These are phyloP conservation scores for Astreopora myriophthalma DNA, from an alignment of 64 coral and sea anemone species.

Conservation along the genomic window DNA sequence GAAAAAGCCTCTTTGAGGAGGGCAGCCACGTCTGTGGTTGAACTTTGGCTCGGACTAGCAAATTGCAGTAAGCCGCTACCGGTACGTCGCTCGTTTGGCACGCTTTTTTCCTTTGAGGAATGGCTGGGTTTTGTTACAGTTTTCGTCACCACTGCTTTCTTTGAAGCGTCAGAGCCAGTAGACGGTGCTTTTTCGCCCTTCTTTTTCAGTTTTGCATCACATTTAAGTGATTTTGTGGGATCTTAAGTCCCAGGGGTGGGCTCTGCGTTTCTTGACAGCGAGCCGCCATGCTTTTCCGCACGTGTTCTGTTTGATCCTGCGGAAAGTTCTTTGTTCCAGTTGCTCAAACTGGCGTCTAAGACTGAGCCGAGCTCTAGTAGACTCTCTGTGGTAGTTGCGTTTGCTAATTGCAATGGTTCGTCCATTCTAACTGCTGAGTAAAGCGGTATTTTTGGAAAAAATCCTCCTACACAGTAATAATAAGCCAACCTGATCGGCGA, in stretches of 20 bases:
- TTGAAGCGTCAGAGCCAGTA: slow-evolving; percentile 1
- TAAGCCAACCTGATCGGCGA: too few species aligned
- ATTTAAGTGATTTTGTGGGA: neutral
- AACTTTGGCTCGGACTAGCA: neutral
- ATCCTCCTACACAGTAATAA: too few species aligned
- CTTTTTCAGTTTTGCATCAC: neutral
- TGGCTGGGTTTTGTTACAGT: neutral
- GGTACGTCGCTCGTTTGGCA: neutral
- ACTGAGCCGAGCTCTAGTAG: neutral
- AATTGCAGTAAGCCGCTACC: neutral
- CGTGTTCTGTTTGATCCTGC: neutral
- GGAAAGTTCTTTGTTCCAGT: neutral
- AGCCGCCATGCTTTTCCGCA: neutral
- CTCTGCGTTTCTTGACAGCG: neutral
- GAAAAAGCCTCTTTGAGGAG: slow-evolving; percentile 17
- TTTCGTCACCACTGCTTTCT: neutral
- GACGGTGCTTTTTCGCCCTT: neutral
- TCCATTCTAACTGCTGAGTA: neutral
- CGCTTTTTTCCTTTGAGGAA: neutral
- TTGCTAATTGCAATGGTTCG: neutral
- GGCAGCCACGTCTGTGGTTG: neutral
- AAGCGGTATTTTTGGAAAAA: neutral
- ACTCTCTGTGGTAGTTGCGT: neutral
- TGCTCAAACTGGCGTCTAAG: neutral
- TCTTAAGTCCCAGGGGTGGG: neutral